phyloP scores from a whole-genome alignment of 1,140 invertebrate genomes.

The Apis mellifera region Amel_HAv3.1 CM009934.2:3988001-3988500 shows the following conservation, averaged over 20 bases:
- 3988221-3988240: conserved; percentile 36
- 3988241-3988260: conserved; percentile 58
- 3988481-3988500: too few species aligned
- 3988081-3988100: not conserved
- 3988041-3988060: conserved; percentile 18
- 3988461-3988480: too few species aligned
- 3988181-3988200: conserved; percentile 67
- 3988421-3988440: not conserved
- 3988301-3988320: conserved; percentile 71
- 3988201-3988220: conserved; percentile 68
- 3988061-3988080: conserved; percentile 3
- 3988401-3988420: conserved; percentile 5
- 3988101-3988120: too few species aligned
- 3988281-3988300: conserved; percentile 71
- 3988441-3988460: too few species aligned
- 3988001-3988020: not conserved
- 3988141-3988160: conserved; percentile 15
- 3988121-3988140: not conserved
- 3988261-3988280: conserved; percentile 69
- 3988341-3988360: conserved; percentile 69
- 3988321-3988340: conserved; percentile 70
- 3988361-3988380: conserved; percentile 57
- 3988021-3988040: too few species aligned
- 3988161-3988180: conserved; percentile 43
- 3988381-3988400: conserved; percentile 52